Evolutionary conservation across 2,797 vertebrate species (phyloP).

Genomic region (Parauchenoglanis punctatus): DNA sequence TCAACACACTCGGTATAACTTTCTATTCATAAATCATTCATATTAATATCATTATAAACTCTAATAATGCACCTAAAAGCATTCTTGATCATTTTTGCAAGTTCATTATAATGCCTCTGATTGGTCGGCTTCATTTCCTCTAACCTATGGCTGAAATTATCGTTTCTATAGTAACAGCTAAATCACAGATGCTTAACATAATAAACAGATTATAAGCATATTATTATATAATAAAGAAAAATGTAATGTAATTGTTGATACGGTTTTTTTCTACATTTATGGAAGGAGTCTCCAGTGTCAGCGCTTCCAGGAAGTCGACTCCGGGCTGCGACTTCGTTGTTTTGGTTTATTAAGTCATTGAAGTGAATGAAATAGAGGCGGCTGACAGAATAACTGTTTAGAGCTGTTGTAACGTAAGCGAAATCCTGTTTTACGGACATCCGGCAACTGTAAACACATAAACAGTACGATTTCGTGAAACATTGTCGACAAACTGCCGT

Average conservation of each 20-base stretch:
- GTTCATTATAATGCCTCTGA: not conserved
- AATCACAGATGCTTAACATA: not conserved
- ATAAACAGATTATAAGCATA: not conserved
- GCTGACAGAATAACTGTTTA: not conserved
- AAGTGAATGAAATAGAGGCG: no score
- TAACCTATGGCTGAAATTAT: not conserved
- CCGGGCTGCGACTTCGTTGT: no score
- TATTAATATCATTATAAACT: not conserved
- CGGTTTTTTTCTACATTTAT: not conserved
- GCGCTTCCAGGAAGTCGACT: no score
- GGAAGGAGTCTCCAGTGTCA: not conserved
- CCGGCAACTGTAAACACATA: not conserved
- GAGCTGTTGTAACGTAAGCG: not conserved
- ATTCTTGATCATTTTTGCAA: not conserved
- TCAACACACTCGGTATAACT: not conserved
- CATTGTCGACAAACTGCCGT: not conserved
- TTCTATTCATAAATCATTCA: not conserved
- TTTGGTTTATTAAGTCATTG: no score
- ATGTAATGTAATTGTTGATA: not conserved
- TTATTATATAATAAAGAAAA: not conserved
- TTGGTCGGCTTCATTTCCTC: not conserved
- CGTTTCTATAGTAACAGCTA: constrained; percentile 3
- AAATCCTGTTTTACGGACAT: not conserved
- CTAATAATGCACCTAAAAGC: not conserved
- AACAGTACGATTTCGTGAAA: not conserved